phyloP scores from a whole-genome alignment of 2,888 invertebrate species.

The Aphodius granarius region DNA sequence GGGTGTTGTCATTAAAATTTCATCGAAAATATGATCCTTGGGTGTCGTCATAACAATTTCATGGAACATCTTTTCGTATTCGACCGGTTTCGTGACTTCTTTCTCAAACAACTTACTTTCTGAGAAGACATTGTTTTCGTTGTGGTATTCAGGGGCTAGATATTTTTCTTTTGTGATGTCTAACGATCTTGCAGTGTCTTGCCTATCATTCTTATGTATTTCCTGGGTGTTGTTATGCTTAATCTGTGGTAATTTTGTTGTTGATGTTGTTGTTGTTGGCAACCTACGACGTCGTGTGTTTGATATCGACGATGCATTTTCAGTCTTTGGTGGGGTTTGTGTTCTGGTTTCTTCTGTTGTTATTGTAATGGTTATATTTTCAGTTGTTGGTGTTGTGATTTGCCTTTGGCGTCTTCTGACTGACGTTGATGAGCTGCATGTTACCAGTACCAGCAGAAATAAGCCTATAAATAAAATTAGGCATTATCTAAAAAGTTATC shows the following conservation, averaged over 20 bases:
- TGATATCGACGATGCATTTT: slow-evolving; percentile 18
- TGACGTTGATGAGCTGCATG: slow-evolving; percentile 3
- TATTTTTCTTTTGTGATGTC: slow-evolving; percentile 53
- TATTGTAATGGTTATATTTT: background rate
- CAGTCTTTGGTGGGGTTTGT: background rate
- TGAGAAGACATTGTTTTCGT: slow-evolving; percentile 57
- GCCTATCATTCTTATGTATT: slow-evolving; percentile 26
- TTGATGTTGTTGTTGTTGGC: slow-evolving; percentile 14
- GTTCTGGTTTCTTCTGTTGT: slow-evolving; percentile 8
- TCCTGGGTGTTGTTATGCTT: slow-evolving; percentile 18
- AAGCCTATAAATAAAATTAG: slow-evolving; percentile 23
- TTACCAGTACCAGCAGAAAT: slow-evolving; percentile 12
- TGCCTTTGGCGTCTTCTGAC: slow-evolving; percentile 16
- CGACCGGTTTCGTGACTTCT: slow-evolving; percentile 33
- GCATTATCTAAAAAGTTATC: slow-evolving; percentile 19
- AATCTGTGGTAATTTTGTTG: slow-evolving; percentile 8
- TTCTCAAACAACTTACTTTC: slow-evolving; percentile 55
- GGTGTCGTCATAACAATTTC: slow-evolving; percentile 53
- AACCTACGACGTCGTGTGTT: slow-evolving; percentile 4
- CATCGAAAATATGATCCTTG: slow-evolving; percentile 34
- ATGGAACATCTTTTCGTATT: background rate
- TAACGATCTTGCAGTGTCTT: slow-evolving; percentile 43
- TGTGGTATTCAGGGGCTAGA: slow-evolving; percentile 58
- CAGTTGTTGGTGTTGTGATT: background rate
- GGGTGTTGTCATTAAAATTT: background rate